phyloP scores from a whole-genome alignment of 1,140 invertebrate species.

The Acromyrmex echinatior region DNA sequence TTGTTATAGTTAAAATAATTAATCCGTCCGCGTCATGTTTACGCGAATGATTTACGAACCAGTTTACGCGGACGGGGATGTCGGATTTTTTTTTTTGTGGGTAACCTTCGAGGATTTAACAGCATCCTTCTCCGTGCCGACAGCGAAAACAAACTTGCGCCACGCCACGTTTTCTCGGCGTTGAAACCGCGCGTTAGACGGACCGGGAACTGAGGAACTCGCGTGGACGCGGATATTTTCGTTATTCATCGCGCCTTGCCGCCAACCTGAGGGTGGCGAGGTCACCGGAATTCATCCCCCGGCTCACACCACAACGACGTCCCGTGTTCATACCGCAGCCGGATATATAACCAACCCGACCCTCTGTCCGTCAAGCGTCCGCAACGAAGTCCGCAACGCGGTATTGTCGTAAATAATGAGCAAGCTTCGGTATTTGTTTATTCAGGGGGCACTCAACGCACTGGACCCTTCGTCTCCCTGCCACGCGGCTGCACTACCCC shows the following conservation, averaged over 20 bases:
- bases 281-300: constrained; percentile 63
- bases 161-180: constrained; percentile 55
- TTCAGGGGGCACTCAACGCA: constrained; percentile 84
- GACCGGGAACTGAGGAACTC: constrained; percentile 23
- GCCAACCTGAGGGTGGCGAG: constrained; percentile 45
- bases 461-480: constrained; percentile 24
- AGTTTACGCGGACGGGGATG: constrained; percentile 5
- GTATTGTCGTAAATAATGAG: constrained; percentile 80
- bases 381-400: constrained; percentile 70
- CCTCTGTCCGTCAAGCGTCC: constrained; percentile 74
- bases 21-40: constrained; percentile 20
- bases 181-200: constrained; percentile 48
- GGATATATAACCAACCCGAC: constrained; percentile 70
- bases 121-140: not conserved
- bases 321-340: constrained; percentile 68
- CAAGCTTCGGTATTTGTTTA: constrained; percentile 84
- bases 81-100: constrained; percentile 17
- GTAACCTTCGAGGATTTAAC: constrained; percentile 27
- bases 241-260: constrained; percentile 71
- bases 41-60: constrained; percentile 43
- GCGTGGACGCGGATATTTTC: constrained; percentile 62
- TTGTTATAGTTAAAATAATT: constrained; percentile 36
- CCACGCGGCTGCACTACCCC: not conserved
- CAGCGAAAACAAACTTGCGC: constrained; percentile 49
- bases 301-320: constrained; percentile 33